Conservation (phyloP, 2,797 vertebrate species). For the Enteromius unitaeniatus region DNA sequence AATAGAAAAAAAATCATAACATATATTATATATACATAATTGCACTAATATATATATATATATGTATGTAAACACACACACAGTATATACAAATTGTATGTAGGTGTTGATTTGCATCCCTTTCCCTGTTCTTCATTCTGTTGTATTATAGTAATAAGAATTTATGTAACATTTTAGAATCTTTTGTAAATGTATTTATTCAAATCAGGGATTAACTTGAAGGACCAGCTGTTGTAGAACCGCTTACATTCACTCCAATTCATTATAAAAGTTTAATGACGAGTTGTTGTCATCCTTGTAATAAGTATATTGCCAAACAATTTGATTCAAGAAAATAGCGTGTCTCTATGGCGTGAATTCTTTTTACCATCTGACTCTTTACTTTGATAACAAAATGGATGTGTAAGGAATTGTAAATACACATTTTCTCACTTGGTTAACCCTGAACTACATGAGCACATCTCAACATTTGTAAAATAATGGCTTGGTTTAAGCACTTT, state of each 20-base stretch:
- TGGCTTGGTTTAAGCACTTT: constrained; percentile 19
- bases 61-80: neutral
- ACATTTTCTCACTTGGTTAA: constrained; percentile 36
- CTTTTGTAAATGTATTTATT: constrained; percentile 18
- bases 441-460: neutral
- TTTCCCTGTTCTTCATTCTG: neutral
- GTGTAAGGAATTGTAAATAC: neutral
- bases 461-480: neutral
- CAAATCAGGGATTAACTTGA: constrained; percentile 28
- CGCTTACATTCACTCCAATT: constrained; percentile 6
- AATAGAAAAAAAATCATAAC: neutral
- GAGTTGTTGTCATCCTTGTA: constrained; percentile 16
- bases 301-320: constrained; percentile 12
- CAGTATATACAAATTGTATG: no score
- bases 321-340: neutral
- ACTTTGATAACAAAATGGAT: constrained; percentile 6
- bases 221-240: constrained; percentile 20
- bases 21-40: neutral
- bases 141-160: neutral
- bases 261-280: constrained; percentile 23
- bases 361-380: neutral
- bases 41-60: neutral
- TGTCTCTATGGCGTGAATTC: neutral
- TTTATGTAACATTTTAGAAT: neutral
- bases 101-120: neutral